These are phyloP conservation scores for Colossoma macropomum DNA, from an alignment of 2,113 vertebrate species.

Conservation along the genomic window DNA sequence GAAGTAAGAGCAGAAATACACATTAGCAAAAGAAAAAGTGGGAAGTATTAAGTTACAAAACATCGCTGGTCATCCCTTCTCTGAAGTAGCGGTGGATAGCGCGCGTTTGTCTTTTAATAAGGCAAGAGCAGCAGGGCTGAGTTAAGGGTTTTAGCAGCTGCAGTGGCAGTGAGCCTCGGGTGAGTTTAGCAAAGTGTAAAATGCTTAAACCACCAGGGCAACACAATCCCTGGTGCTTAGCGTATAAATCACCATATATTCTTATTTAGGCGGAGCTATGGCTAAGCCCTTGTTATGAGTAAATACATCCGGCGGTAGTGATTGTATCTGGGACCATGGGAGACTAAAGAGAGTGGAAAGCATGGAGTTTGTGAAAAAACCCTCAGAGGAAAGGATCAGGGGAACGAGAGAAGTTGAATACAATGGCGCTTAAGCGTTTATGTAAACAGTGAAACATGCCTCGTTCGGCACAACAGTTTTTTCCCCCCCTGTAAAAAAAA, in stretches of 20 bases:
- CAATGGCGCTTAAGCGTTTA: constrained; percentile 76
- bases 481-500: constrained; percentile 70
- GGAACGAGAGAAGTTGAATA: constrained; percentile 71
- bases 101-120: constrained; percentile 39
- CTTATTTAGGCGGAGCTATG: constrained; percentile 66
- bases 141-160: constrained; percentile 64
- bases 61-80: not conserved
- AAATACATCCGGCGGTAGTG: constrained; percentile 75
- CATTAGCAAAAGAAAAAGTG: not conserved
- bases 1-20: not conserved
- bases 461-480: constrained; percentile 50
- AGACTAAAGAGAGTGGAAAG: constrained; percentile 68
- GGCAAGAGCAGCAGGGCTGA: constrained; percentile 49
- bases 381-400: constrained; percentile 73
- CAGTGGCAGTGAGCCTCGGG: constrained; percentile 63
- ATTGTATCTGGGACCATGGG: constrained; percentile 72
- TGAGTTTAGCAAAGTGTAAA: constrained; percentile 79
- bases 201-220: constrained; percentile 73
- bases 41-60: not conserved
- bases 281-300: constrained; percentile 83
- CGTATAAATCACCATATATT: constrained; percentile 81
- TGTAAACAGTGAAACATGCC: constrained; percentile 59
- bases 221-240: constrained; percentile 76
- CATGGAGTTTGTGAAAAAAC: constrained; percentile 50
- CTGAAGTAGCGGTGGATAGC: not conserved